Evolutionary conservation across 2,797 vertebrate genomes (phyloP).

Genomic region (Avahi laniger): DNA sequence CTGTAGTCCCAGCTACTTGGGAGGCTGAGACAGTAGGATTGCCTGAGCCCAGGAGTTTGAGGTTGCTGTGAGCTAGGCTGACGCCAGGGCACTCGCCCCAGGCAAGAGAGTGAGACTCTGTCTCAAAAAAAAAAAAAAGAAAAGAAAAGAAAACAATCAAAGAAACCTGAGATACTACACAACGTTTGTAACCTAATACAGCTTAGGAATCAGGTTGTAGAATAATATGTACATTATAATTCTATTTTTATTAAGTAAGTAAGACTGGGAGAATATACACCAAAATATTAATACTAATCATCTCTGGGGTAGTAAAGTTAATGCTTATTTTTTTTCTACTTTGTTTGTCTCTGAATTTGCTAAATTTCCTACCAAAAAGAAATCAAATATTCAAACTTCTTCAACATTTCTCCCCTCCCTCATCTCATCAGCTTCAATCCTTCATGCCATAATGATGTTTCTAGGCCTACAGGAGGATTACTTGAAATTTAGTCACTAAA

Average conservation of each 20-base stretch:
- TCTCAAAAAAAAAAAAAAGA: too few species aligned
- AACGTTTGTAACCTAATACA: background rate
- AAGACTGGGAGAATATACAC: background rate
- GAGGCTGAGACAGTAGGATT: too few species aligned
- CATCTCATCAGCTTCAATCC: background rate
- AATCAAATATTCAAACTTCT: background rate
- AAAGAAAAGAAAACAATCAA: too few species aligned
- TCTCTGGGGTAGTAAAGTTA: background rate
- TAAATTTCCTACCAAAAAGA: background rate
- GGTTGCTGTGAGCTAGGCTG: too few species aligned
- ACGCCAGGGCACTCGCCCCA: too few species aligned
- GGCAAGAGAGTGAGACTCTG: too few species aligned
- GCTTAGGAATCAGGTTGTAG: background rate
- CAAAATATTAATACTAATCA: background rate
- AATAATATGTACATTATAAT: background rate
- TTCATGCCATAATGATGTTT: background rate
- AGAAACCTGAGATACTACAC: background rate
- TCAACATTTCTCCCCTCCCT: background rate
- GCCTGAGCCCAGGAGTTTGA: too few species aligned
- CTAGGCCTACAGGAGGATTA: background rate
- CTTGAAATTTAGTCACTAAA: background rate
- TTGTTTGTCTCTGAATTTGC: background rate
- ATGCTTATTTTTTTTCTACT: background rate
- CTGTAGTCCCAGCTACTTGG: too few species aligned
- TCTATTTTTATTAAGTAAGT: conserved; percentile 27